Base-by-base conservation (phyloP, 92 coral and sea anemone genomes). In the Umimayanthus chanpuru region DNA sequence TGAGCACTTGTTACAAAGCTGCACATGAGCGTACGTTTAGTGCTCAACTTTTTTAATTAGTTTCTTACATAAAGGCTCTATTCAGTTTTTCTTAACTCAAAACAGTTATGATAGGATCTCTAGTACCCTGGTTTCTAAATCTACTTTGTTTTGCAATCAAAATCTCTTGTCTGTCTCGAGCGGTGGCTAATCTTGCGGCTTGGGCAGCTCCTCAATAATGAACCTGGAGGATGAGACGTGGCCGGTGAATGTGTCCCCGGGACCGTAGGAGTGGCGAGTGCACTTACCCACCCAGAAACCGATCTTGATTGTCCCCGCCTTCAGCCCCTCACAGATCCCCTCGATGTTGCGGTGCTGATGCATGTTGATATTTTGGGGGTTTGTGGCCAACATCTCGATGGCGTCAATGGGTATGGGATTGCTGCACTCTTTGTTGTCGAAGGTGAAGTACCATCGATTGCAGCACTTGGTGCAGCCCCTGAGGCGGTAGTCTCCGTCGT, bases 331-430 rank as follows among this genome's bases (percentile, higher is more conserved):
- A 4, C 76, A 71, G 30, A 71, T 71, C 38, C 76, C 76, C 40
- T 71, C 36, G 14, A 71, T 71, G 11, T 71, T 71, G 15, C 76
- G 76, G 20, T 71, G 76, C 76, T 71, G 76, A 71, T 71, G 76
- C 76, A 71, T 71, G 4, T 71, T 71, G 38, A 71, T 25, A 14
- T 29, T 25, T 28, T 71, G 29, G 40, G 76, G 72, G 29, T 66
- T 66, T 21, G 26, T 66, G 25, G 72, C 72, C 29, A 66, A 14
- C 72, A 66, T 66, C 29, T 66, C 72, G 72, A 66, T 66, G 72
- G 72, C 29, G 30, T 70, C 75, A 29, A 70, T 70, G 23, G 75
- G 75, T 15, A 70, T 2, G 36, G 75, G 75, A 4, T 2, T 26
- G 14, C 8, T 70, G 3, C 75, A 28, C 23, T 70, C 75, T 16